phyloP scores from a whole-genome alignment of 2,888 invertebrate species.

The Cataglyphis altisquamis region DNA sequence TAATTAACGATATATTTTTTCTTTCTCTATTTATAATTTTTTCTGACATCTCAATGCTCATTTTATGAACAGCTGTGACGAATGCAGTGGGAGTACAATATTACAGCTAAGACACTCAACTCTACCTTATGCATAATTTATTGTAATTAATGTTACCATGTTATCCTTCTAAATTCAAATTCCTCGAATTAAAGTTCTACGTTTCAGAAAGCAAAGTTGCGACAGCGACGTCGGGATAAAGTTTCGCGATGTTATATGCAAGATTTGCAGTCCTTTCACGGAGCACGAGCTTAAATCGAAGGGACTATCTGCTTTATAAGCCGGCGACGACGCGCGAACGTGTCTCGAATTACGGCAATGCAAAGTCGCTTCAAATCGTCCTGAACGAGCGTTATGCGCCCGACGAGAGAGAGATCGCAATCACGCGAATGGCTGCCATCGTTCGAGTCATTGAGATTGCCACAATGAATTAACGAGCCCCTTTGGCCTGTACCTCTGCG shows the following conservation, averaged over 20 bases:
- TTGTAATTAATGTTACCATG: constrained; percentile 38
- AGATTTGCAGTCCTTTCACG: constrained; percentile 37
- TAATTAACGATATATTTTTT: not conserved
- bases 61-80: not conserved
- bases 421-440: constrained; percentile 51
- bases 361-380: constrained; percentile 31
- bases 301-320: constrained; percentile 37
- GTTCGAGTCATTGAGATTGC: constrained; percentile 53
- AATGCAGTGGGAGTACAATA: not conserved
- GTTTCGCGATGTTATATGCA: constrained; percentile 4
- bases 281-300: constrained; percentile 14
- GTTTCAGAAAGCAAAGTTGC: constrained; percentile 13
- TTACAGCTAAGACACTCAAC: not conserved
- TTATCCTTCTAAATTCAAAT: constrained; percentile 9
- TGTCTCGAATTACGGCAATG: constrained; percentile 41
- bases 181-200: constrained; percentile 2
- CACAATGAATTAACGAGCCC: constrained; percentile 64
- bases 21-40: not conserved
- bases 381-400: constrained; percentile 18
- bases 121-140: not conserved
- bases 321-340: constrained; percentile 44
- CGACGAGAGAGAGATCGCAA: constrained; percentile 46
- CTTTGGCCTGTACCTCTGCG: constrained; percentile 39
- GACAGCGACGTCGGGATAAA: constrained; percentile 20
- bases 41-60: not conserved